These are phyloP conservation scores for Agrotis ipsilon DNA, from an alignment of 2,888 invertebrate species.

Conservation along the genomic window DNA sequence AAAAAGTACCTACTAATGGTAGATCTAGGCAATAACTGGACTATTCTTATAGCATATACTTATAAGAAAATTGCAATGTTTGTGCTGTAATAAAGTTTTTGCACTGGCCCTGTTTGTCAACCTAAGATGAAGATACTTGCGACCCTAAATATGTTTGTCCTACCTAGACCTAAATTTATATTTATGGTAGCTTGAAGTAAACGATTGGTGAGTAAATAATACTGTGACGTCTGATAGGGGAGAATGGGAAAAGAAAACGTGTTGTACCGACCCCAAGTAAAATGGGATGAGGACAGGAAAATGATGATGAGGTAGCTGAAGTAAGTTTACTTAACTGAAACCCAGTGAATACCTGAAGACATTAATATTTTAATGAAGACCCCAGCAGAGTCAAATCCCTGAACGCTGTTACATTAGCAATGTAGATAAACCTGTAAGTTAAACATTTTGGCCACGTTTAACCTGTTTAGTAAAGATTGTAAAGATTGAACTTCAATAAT, in stretches of 20 bases:
- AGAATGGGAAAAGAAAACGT: too few species aligned
- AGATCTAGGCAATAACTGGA: background rate
- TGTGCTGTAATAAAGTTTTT: constrained; percentile 10
- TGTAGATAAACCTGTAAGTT: background rate
- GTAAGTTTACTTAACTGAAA: background rate
- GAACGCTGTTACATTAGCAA: background rate
- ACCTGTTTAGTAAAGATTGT: too few species aligned
- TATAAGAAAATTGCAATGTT: background rate
- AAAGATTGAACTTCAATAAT: background rate
- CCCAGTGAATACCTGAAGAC: background rate
- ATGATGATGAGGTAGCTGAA: too few species aligned
- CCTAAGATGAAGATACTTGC: background rate
- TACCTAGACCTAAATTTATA: background rate
- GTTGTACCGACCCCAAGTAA: too few species aligned
- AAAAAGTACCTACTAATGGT: background rate
- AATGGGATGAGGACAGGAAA: too few species aligned
- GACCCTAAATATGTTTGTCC: background rate
- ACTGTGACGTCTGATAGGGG: too few species aligned
- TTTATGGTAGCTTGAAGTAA: too few species aligned
- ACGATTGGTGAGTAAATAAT: too few species aligned
- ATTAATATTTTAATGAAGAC: background rate
- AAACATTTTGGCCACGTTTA: background rate
- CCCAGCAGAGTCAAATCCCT: background rate
- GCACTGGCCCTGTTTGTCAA: background rate
- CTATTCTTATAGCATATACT: background rate